Evolutionary conservation across 2,113 vertebrate species (phyloP).

Genomic region (Phrynosoma blainvillii): DNA sequence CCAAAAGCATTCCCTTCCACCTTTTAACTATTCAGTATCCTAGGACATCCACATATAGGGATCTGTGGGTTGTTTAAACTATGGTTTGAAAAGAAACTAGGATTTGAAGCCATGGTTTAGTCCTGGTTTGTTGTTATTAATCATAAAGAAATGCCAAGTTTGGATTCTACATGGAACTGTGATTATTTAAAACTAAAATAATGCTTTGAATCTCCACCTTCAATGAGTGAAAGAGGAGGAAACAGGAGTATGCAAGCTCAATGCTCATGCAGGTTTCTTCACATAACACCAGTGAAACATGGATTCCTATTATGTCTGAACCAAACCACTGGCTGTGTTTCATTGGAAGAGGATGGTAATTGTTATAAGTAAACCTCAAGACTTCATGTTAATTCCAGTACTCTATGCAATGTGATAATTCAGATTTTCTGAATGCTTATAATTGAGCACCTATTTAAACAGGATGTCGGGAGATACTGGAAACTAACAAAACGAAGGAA

Average conservation of each 20-base stretch:
- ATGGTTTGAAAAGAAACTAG: no score
- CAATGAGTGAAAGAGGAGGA: neutral
- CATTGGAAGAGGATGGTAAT: neutral
- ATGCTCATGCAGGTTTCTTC: neutral
- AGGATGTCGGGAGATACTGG: neutral
- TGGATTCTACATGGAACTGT: neutral
- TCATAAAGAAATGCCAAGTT: neutral
- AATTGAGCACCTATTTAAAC: neutral
- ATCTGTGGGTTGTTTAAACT: neutral
- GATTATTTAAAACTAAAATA: neutral
- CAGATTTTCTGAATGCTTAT: neutral
- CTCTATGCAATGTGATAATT: neutral
- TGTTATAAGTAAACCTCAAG: neutral
- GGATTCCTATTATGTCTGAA: neutral
- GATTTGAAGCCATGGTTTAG: neutral
- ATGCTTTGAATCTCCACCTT: neutral
- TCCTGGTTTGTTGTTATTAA: neutral
- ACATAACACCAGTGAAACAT: neutral
- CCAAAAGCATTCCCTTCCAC: neutral
- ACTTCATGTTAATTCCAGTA: neutral
- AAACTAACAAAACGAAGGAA: neutral
- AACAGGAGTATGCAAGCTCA: accelerated
- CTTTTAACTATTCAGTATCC: neutral
- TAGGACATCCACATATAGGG: no score
- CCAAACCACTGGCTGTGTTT: neutral